Evolutionary conservation across 2,113 vertebrate species (phyloP), one percentile per base, ranked within the genome.

Genomic region (Centropus unirufus): DNA sequence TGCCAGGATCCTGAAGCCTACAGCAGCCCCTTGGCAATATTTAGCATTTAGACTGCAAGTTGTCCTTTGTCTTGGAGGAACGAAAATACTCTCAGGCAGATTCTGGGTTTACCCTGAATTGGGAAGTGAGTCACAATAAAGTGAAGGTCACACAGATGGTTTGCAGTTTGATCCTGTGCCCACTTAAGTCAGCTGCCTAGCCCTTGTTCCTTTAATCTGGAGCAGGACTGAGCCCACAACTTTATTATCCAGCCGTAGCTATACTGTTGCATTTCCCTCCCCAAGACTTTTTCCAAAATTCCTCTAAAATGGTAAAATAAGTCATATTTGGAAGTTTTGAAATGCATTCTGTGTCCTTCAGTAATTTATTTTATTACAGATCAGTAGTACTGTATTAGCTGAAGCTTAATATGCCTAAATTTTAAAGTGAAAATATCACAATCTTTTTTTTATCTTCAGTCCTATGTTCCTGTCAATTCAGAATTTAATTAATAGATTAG

Each of bases 21-120:
- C 79, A 97, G 85, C 76, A 93, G 61, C 70, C 89, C 78, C 61
- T 83, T 92, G 87, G 91, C 90, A 87, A 95, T 89, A 94, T 83
- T 84, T 72, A 93, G 77, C 90, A 88, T 87, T 95, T 89, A 87
- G 79, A 24, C 51, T 96, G 67, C 2, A 27, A 79, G 58, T 51
- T 92, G n/a, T 86, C 75, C 73, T 95, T 92, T 90, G 49, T 52
- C 44, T 76, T 76, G 36, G 5, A 89, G 42, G 34, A 84, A 57
- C 9, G 80, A 67, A 91, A 91, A 46, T 63, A 80, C 14, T 49
- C 39, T 76, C 49, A 69, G 67, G 30, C 22, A 91, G 57, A 89
- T 83, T 83, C 62, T 79, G 59, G 26, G 52, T 89, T 89, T 83
- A 46, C 30, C 39, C 62, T 57, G 61, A 91, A 74, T 34, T 58